Evolutionary conservation across 92 coral and sea anemone genomes (phyloP).

Genomic region (Heliopora coerulea): DNA sequence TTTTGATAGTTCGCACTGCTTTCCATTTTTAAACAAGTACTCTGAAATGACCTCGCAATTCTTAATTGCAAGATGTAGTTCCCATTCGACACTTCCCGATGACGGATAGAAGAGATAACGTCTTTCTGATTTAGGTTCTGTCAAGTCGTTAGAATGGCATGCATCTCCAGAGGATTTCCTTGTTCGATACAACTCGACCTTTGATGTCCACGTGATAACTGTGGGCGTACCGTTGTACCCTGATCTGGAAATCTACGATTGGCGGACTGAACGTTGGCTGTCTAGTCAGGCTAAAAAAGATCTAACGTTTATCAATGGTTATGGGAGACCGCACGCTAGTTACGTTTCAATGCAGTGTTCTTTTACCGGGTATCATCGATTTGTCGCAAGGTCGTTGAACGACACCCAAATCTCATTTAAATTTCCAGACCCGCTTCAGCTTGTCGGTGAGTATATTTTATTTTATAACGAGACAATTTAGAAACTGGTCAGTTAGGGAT

Average conservation of each 20-base stretch:
- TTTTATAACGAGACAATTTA: too few relatives aligned
- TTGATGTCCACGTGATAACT: neutral
- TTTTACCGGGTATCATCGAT: neutral
- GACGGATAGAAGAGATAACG: too few relatives aligned
- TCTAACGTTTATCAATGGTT: neutral
- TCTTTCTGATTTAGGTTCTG: neutral
- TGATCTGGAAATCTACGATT: neutral
- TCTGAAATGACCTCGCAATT: too few relatives aligned
- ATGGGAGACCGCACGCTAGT: neutral
- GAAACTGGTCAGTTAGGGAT: too few relatives aligned
- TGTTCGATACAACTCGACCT: neutral
- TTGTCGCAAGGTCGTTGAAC: too few relatives aligned
- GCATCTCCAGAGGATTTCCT: neutral
- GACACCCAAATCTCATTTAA: too few relatives aligned
- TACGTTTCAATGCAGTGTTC: neutral
- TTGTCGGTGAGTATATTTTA: too few relatives aligned
- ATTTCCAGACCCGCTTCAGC: too few relatives aligned
- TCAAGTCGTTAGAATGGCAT: neutral
- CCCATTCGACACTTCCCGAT: too few relatives aligned
- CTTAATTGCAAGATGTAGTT: too few relatives aligned
- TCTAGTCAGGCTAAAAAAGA: neutral
- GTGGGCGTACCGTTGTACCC: neutral
- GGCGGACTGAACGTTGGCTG: neutral
- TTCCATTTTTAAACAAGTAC: too few relatives aligned
- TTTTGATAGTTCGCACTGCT: too few relatives aligned